Base-by-base conservation (phyloP, 2,888 invertebrate species). In the Mellilla xanthometata region DNA sequence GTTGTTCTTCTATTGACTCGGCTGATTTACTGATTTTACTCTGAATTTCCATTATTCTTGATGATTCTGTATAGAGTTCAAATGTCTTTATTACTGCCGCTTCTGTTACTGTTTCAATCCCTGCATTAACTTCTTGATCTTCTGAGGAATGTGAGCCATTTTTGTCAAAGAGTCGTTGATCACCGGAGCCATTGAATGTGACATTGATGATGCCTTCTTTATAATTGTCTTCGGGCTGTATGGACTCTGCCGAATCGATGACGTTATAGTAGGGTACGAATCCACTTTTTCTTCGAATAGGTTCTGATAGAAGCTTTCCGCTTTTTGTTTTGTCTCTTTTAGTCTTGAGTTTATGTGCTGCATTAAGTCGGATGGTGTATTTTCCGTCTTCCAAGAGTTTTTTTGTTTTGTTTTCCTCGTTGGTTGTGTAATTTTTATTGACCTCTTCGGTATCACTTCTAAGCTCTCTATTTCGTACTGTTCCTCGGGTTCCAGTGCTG, bases 131-230 rank as follows among this genome's bases (percentile, higher is more conserved):
- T 76, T 73, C 67, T 87, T 87, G 56, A 89, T 70, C 56, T 80
- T 87, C 58, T 72, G 68, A 15, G 88, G 89, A 44, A 88, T 54
- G 9, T 81, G 74, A 3, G 84, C 84, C 62, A 89, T 72, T 56
- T 80, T 81, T 39, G 76, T 62, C 52, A 89, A 57, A 2, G 87
- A 86, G 26, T 87, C 72, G 79, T 71, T 84, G 72, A 89, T 76
- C 22, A 78, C 65, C 52, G 89, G 88, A 28, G 83, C 60, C 62
- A 82, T 72, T 26, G 72, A 67, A 29, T 80, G 76, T 12, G 85
- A 72, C 57, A 76, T 62, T 35, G 76, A 64, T 8, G 76, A 62
- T 10, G 78, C 68, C 67, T 84, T 85, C 58, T 77, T 81, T 65
- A 68, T 62, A 41, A 71, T 62, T 45, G 72, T 82, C 62, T 65